These are phyloP conservation scores for Datnioides undecimradiatus DNA, from an alignment of 2,113 vertebrate species.

Conservation along the genomic window DNA sequence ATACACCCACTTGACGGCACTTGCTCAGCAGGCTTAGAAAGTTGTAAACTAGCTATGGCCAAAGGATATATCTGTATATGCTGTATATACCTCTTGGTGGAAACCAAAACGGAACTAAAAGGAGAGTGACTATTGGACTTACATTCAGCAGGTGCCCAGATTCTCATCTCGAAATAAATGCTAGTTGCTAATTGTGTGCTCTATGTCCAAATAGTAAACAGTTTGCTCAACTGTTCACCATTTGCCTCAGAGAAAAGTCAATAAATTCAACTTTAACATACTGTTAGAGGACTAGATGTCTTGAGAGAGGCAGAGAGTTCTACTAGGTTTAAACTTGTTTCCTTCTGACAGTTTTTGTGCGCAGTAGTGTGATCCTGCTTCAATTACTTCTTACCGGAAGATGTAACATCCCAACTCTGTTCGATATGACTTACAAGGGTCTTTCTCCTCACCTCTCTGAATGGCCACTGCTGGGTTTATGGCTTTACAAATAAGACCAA, in stretches of 20 bases:
- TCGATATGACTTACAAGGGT: neutral
- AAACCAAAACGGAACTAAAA: neutral
- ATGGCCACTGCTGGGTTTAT: slow-evolving; percentile 33
- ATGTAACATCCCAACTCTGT: neutral
- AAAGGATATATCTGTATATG: no score
- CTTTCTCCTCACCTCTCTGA: slow-evolving; percentile 5
- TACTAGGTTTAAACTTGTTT: no score
- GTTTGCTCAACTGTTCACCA: neutral
- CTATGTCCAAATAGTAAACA: neutral
- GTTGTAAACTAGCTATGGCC: no score
- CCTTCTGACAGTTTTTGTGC: no score
- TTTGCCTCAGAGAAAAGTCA: neutral
- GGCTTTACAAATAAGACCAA: slow-evolving; percentile 39
- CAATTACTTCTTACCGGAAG: neutral
- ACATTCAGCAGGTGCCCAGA: neutral
- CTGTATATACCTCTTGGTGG: no score
- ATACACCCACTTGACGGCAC: no score
- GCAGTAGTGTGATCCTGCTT: neutral
- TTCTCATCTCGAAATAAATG: neutral
- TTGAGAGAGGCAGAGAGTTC: neutral
- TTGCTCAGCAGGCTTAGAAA: no score
- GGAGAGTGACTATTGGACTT: neutral
- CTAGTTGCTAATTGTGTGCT: neutral
- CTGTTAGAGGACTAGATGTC: neutral
- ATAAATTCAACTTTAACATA: neutral